Evolutionary conservation across 2,888 invertebrate genomes (phyloP), one percentile per base, ranked within the genome.

Genomic region (Zeuzera pyrina): DNA sequence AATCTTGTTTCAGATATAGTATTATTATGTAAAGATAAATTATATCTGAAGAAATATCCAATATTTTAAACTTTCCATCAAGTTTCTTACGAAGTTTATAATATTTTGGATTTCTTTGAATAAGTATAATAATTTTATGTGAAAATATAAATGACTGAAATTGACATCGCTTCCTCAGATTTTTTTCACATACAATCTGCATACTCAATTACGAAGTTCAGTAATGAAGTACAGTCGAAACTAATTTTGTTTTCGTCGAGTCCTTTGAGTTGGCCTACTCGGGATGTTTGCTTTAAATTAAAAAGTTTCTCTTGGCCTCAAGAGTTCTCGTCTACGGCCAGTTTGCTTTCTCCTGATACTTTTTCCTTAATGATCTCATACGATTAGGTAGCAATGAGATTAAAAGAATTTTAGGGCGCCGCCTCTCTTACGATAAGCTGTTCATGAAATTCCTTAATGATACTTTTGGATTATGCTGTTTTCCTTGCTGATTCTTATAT

Each of bases 261-360:
- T 62, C 59, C 61, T 71, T 72, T 68, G 65, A 66, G 55, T 49
- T 44, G 38, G 51, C 49, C 60, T 61, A 62, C 62, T 61, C 44
- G 54, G 53, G 58, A 69, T 67, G 64, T 70, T 73, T 66, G 62
- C 60, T 52, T 72, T 67, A 59, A 71, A 72, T 70, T 72, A 69
- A 74, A 76, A 76, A 74, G 62, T 72, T 74, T 54, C 49, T 44
- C 49, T 56, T 44, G 49, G 45, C 51, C 59, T 60, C 53, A 43
- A 65, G 60, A 55, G 52, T 37, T 45, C 59, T 55, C 45, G 36
- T 38, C 41, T 45, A 45, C 47, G 49, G 48, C 45, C 51, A 48
- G 50, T 58, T 65, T 57, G 57, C 63, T 66, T 54, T 49, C 57
- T 59, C 51, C 55, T 45, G 56, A 59, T 67, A 62, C 58, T 62